Conservation (phyloP, 2,113 vertebrate species). For the Hiodon alosoides region DNA sequence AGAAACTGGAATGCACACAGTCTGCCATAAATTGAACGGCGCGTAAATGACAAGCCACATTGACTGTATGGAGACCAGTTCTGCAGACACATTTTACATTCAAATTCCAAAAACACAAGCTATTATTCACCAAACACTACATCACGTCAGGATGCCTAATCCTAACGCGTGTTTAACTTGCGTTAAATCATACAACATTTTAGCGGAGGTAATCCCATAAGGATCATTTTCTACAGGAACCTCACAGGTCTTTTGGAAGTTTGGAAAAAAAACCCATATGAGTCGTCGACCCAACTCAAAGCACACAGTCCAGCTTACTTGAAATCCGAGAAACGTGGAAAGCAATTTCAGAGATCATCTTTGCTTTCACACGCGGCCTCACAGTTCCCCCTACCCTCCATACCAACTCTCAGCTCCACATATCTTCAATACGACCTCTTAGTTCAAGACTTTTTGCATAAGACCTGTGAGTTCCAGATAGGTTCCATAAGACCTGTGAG, state of each 20-base stretch:
- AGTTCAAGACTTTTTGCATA: too few relatives aligned
- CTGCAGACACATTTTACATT: neutral
- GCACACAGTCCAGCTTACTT: conserved; percentile 18
- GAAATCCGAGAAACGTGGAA: conserved; percentile 22
- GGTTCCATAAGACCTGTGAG: too few relatives aligned
- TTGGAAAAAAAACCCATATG: neutral
- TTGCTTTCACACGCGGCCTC: neutral
- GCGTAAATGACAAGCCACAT: neutral
- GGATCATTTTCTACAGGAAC: conserved; percentile 7
- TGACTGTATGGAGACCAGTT: too few relatives aligned
- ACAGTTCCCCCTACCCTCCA: neutral
- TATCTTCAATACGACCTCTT: too few relatives aligned
- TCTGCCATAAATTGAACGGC: neutral
- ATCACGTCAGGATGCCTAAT: conserved; percentile 9
- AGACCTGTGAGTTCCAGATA: too few relatives aligned
- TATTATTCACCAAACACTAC: neutral
- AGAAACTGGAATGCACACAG: neutral
- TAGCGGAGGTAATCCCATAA: conserved; percentile 5
- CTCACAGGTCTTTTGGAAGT: conserved; percentile 21
- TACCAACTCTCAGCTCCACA: too few relatives aligned
- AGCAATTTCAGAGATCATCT: neutral
- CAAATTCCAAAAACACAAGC: neutral
- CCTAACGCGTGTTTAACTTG: neutral
- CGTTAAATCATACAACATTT: conserved; percentile 5
- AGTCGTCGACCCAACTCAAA: conserved; percentile 4